These are phyloP conservation scores for Ridgeia piscesae DNA, from an alignment of 1,140 invertebrate genomes.

Conservation along the genomic window DNA sequence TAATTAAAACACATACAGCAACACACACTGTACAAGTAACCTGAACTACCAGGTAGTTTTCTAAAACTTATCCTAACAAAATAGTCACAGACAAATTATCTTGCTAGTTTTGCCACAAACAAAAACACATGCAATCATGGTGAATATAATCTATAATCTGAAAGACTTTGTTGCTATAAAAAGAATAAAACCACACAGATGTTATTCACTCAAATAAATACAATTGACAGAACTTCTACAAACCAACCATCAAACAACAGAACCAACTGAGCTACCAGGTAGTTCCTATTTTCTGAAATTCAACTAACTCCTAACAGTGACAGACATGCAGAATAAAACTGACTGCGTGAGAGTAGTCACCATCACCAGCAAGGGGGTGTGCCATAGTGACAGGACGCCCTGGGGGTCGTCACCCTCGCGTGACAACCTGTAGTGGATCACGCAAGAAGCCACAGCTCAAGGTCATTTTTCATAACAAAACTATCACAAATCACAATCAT, in stretches of 20 bases:
- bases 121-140: not conserved
- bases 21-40: no score
- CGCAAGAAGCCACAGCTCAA: not conserved
- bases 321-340: not conserved
- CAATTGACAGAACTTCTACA: not conserved
- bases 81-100: not conserved
- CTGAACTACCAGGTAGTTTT: no score
- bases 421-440: not conserved
- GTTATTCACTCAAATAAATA: no score
- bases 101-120: not conserved
- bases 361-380: not conserved
- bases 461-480: not conserved
- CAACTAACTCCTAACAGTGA: not conserved
- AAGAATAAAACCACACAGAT: no score
- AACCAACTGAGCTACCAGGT: not conserved
- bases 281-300: not conserved
- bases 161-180: no score
- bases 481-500: not conserved
- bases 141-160: no score
- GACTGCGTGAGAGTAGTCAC: not conserved
- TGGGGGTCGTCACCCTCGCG: not conserved
- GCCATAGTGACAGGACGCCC: not conserved
- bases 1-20: no score
- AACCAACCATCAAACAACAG: not conserved
- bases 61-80: slow-evolving; percentile 10